Conservation (phyloP, 2,797 vertebrate species). For the Myripristis jacobus region DNA sequence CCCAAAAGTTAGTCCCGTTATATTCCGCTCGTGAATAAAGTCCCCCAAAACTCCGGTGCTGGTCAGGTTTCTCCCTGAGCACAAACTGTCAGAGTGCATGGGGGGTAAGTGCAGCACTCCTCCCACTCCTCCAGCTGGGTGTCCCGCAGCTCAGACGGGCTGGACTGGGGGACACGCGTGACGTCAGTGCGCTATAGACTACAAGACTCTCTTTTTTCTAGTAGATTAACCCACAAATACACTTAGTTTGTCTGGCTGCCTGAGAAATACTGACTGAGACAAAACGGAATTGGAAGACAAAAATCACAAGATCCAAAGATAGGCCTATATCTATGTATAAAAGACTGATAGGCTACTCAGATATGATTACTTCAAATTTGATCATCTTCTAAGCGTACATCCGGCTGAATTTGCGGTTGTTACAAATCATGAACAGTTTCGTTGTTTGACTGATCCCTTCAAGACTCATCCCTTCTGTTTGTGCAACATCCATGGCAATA, state of each 20-base stretch:
- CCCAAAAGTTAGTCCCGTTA: slow-evolving; percentile 36
- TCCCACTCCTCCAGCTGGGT: slow-evolving; percentile 74
- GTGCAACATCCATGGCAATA: no score
- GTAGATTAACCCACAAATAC: slow-evolving; percentile 28
- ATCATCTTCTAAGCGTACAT: no score
- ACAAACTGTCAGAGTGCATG: slow-evolving; percentile 67
- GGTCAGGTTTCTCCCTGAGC: slow-evolving; percentile 60
- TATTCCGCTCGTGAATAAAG: slow-evolving; percentile 35
- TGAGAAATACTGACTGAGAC: no score
- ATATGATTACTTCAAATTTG: no score
- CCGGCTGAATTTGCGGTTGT: no score
- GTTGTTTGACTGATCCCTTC: no score
- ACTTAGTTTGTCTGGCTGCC: not conserved
- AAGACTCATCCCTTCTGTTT: no score
- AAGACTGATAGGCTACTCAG: no score
- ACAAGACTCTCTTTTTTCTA: not conserved
- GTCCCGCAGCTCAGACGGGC: slow-evolving; percentile 61
- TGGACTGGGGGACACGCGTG: slow-evolving; percentile 49
- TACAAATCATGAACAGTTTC: no score
- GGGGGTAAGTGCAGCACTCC: slow-evolving; percentile 76
- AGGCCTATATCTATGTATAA: no score
- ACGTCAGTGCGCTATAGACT: slow-evolving; percentile 58
- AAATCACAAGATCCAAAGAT: no score
- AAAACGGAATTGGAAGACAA: no score
- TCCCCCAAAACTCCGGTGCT: slow-evolving; percentile 35